Conservation (phyloP, 2,797 vertebrate genomes). For the Glossophaga mutica region DNA sequence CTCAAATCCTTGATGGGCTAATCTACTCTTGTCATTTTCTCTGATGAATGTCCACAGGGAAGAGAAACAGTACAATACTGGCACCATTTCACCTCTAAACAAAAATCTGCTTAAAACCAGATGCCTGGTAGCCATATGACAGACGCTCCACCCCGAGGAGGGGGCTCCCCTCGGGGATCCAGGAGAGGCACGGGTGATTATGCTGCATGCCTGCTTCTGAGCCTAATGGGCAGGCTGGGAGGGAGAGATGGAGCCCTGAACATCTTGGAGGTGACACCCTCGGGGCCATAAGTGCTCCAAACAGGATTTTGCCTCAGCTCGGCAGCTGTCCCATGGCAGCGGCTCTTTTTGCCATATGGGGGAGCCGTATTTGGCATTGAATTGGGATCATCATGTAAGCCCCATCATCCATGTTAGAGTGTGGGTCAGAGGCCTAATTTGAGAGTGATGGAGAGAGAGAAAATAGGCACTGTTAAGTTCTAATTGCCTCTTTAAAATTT, state of each 20-base stretch:
- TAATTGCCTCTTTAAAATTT: neutral
- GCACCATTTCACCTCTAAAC: constrained; percentile 60
- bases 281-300: constrained; percentile 47
- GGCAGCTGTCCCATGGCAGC: constrained; percentile 68
- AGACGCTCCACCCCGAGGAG: constrained; percentile 57
- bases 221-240: constrained; percentile 55
- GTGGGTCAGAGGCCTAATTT: constrained; percentile 32
- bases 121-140: constrained; percentile 73
- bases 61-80: constrained; percentile 55
- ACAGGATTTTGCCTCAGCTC: constrained; percentile 40
- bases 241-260: constrained; percentile 69
- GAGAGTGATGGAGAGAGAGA: neutral
- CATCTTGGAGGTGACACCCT: constrained; percentile 70
- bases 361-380: constrained; percentile 57
- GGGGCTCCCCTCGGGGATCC: constrained; percentile 50
- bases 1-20: constrained; percentile 39
- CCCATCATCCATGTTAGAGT: neutral
- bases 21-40: constrained; percentile 47
- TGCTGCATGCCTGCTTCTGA: constrained; percentile 24
- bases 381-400: constrained; percentile 1
- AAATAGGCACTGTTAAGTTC: neutral
- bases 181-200: constrained; percentile 41
- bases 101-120: constrained; percentile 72
- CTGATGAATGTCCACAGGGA: constrained; percentile 64
- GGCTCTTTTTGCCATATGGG: constrained; percentile 68